Conservation (phyloP, 1,140 invertebrate species). For the Meloidogyne exigua region DNA sequence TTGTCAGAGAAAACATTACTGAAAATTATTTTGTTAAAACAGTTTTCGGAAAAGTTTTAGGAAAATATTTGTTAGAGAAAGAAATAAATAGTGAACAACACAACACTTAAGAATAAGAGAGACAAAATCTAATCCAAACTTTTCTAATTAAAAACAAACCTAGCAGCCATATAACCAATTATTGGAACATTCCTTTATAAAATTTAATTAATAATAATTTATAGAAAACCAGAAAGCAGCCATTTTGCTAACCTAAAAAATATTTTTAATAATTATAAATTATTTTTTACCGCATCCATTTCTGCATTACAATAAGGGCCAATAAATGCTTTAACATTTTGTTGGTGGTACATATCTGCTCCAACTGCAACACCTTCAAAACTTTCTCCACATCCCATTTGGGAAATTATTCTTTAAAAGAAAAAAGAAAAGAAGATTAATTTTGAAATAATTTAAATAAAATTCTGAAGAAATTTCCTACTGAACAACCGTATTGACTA, state of each 20-base stretch:
- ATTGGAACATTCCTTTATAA: slow-evolving; percentile 52
- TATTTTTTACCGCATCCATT: slow-evolving; percentile 45
- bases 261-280: background rate
- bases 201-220: background rate
- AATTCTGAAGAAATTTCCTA: background rate
- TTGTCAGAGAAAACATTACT: slow-evolving; percentile 56
- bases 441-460: background rate
- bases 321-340: slow-evolving; percentile 61
- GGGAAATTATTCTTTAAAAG: slow-evolving; percentile 42
- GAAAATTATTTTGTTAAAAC: background rate
- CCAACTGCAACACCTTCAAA: slow-evolving; percentile 62
- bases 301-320: slow-evolving; percentile 59
- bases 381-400: slow-evolving; percentile 58
- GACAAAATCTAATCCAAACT: no score
- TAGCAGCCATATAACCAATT: slow-evolving; percentile 39
- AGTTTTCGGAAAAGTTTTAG: no score
- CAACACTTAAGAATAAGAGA: no score
- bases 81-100: no score
- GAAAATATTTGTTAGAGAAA: no score
- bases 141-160: background rate
- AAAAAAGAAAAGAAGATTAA: background rate
- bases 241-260: slow-evolving; percentile 47
- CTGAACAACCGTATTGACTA: slow-evolving; percentile 1
- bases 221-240: slow-evolving; percentile 45
- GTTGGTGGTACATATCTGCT: slow-evolving; percentile 62